Conservation (phyloP, 2,888 invertebrate genomes). For the Drosophila macrospina region DNA sequence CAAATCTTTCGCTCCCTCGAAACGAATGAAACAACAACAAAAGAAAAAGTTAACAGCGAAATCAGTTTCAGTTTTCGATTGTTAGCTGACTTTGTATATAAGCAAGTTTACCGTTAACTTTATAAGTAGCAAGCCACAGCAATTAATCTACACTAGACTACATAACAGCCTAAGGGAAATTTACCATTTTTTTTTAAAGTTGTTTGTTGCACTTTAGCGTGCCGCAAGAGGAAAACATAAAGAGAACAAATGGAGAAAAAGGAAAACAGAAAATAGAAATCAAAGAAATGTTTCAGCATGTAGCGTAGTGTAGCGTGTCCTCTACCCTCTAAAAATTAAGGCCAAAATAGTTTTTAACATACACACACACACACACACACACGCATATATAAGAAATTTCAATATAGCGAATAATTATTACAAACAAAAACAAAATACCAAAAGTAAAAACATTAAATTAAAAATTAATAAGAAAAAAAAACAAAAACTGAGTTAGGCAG, state of each 20-base stretch:
- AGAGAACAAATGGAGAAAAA: conserved; percentile 6
- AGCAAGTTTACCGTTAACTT: conserved; percentile 46
- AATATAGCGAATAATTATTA: conserved; percentile 49
- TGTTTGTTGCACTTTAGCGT: conserved; percentile 34
- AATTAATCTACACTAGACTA: conserved; percentile 30
- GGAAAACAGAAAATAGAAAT: neutral
- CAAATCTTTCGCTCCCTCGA: neutral
- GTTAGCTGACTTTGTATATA: conserved; percentile 49
- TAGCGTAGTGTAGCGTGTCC: conserved; percentile 54
- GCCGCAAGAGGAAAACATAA: conserved; percentile 5
- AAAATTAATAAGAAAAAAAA: neutral
- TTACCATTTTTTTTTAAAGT: conserved; percentile 33
- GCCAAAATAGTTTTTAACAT: conserved; percentile 75
- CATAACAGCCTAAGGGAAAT: neutral
- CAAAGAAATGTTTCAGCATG: conserved; percentile 47
- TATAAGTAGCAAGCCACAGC: conserved; percentile 51
- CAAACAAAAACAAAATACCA: conserved; percentile 24
- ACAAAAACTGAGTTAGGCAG: conserved; percentile 55
- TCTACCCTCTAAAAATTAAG: conserved; percentile 60
- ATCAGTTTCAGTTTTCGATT: conserved; percentile 16
- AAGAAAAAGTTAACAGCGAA: conserved; percentile 13
- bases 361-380: conserved; percentile 20
- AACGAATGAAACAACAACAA: no score
- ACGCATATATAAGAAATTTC: conserved; percentile 51
- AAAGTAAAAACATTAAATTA: neutral